Evolutionary conservation across 2,888 invertebrate species (phyloP).

Genomic region (Macrophya annulata): DNA sequence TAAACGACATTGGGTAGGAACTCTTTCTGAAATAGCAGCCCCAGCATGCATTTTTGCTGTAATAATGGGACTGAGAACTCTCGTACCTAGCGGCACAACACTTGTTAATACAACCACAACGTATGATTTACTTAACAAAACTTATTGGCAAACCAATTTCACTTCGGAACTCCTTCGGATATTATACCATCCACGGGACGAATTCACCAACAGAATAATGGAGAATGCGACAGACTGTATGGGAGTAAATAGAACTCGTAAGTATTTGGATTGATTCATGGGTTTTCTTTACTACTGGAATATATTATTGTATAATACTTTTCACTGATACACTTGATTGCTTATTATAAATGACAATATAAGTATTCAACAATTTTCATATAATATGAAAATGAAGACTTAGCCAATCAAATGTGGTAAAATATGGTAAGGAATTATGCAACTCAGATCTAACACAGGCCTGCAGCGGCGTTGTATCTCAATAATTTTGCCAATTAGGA

Average conservation of each 20-base stretch:
- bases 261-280: slow-evolving; percentile 54
- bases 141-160: not conserved
- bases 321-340: not conserved
- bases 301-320: too few relatives aligned
- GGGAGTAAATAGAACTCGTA: slow-evolving; percentile 65
- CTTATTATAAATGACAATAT: not conserved
- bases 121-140: slow-evolving; percentile 62
- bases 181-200: slow-evolving; percentile 71
- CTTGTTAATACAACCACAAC: slow-evolving; percentile 66
- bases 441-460: not conserved
- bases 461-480: not conserved
- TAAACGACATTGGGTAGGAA: slow-evolving; percentile 73
- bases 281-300: not conserved
- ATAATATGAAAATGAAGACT: too few relatives aligned
- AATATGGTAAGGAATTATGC: not conserved
- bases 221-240: slow-evolving; percentile 68
- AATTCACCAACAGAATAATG: slow-evolving; percentile 68
- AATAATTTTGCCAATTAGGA: not conserved
- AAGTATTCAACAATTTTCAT: too few relatives aligned
- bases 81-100: slow-evolving; percentile 65
- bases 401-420: too few relatives aligned
- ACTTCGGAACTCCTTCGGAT: slow-evolving; percentile 37
- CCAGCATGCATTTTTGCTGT: slow-evolving; percentile 72
- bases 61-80: slow-evolving; percentile 70
- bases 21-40: slow-evolving; percentile 70